A percentile compares a stretch with the other conserved stretches of the same genome.
Evolutionary conservation across 2,113 vertebrate genomes (phyloP).

Genomic region (Mesembrinibis cayennensis): DNA sequence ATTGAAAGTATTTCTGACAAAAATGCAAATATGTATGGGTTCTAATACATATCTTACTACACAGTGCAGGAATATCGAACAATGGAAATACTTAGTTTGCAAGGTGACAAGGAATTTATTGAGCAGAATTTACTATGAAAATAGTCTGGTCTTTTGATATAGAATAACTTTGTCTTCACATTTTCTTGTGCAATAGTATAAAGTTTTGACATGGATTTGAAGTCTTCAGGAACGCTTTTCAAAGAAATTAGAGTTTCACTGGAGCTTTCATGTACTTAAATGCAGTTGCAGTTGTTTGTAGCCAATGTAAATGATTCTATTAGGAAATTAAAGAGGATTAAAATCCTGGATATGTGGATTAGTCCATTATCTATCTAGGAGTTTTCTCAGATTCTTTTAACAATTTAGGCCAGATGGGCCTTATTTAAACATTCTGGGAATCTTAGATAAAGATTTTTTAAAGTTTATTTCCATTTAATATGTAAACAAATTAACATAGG

Average conservation of each 20-base stretch:
- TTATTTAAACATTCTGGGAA: not conserved
- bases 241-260: not conserved
- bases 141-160: not conserved
- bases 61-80: not conserved
- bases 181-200: not conserved
- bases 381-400: not conserved
- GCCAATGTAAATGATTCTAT: not conserved
- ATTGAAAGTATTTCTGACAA: not conserved
- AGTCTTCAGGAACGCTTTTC: not conserved
- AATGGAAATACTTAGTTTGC: not conserved
- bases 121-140: not conserved
- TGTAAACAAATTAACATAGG: not conserved
- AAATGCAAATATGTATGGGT: not conserved
- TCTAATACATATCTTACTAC: not conserved
- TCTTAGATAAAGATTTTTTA: not conserved
- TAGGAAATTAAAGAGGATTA: not conserved
- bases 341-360: not conserved
- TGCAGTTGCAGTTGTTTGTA: not conserved
- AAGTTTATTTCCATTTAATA: not conserved
- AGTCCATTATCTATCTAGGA: not conserved
- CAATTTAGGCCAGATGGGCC: not conserved
- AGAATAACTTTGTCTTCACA: not conserved
- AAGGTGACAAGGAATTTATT: not conserved
- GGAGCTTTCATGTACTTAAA: not conserved
- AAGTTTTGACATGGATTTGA: not conserved